Conservation (phyloP, 2,797 vertebrate genomes). For the Tachyglossus aculeatus region DNA sequence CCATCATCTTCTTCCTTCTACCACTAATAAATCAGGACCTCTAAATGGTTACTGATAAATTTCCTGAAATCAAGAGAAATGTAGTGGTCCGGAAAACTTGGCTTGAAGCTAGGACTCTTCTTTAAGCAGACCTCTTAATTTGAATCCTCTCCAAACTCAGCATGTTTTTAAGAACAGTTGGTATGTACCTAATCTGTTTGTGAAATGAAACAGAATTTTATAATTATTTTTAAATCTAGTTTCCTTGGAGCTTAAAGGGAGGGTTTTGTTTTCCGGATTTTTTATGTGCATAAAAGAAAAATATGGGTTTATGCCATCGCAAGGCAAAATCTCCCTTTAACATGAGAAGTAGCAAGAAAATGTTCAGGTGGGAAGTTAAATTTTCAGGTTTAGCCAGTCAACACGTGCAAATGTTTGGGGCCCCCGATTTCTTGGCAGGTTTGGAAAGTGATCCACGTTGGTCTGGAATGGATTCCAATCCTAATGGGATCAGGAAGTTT, state of each 20-base stretch:
- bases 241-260: slow-evolving; percentile 44
- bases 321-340: slow-evolving; percentile 25
- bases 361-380: background rate
- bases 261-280: slow-evolving; percentile 38
- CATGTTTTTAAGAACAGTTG: slow-evolving; percentile 46
- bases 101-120: slow-evolving; percentile 21
- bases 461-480: background rate
- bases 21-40: too few species aligned
- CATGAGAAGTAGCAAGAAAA: slow-evolving; percentile 5
- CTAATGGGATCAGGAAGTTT: background rate
- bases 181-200: slow-evolving; percentile 45
- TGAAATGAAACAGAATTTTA: slow-evolving; percentile 35
- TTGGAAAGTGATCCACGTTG: background rate
- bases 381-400: background rate
- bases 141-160: slow-evolving; percentile 35
- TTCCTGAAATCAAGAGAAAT: slow-evolving; percentile 56
- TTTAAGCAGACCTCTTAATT: slow-evolving; percentile 33
- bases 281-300: slow-evolving; percentile 32
- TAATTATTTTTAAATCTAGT: slow-evolving; percentile 49
- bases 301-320: background rate
- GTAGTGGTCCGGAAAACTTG: slow-evolving; percentile 24
- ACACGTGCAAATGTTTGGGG: background rate
- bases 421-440: slow-evolving; percentile 1
- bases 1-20: too few species aligned
- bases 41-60: slow-evolving; percentile 57